These are phyloP conservation scores for Drosophila hydei DNA, from an alignment of 1,140 invertebrate genomes.

Conservation along the genomic window DNA sequence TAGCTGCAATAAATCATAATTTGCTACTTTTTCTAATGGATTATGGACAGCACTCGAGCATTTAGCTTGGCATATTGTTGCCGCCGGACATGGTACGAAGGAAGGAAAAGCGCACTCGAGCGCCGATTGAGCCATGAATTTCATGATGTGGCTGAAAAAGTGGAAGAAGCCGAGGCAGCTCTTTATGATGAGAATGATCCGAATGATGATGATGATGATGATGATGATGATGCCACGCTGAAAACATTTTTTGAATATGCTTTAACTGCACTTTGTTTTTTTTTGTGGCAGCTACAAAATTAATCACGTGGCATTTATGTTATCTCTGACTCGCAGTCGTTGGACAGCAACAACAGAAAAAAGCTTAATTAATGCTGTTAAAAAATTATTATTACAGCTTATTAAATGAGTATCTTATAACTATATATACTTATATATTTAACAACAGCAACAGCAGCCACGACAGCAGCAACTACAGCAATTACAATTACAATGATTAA, in stretches of 20 bases:
- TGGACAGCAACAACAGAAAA: not conserved
- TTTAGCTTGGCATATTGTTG: constrained; percentile 59
- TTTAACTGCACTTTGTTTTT: constrained; percentile 28
- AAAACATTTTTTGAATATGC: constrained; percentile 8
- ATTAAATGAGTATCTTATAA: constrained; percentile 15
- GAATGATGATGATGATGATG: not conserved
- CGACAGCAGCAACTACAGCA: constrained; percentile 35
- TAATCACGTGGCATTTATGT: constrained; percentile 59
- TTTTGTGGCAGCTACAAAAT: constrained; percentile 54
- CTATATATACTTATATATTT: constrained; percentile 16
- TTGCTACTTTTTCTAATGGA: constrained; percentile 80
- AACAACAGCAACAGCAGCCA: constrained; percentile 22
- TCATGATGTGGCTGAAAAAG: constrained; percentile 3
- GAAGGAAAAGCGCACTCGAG: constrained; percentile 52
- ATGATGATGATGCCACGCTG: not conserved
- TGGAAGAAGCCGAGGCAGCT: not conserved
- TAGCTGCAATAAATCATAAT: constrained; percentile 80
- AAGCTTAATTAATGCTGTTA: constrained; percentile 38
- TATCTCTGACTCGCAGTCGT: constrained; percentile 46
- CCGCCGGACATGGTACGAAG: constrained; percentile 38
- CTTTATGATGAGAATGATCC: not conserved
- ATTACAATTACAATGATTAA: constrained; percentile 56
- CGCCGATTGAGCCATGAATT: constrained; percentile 70
- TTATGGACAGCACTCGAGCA: constrained; percentile 60
- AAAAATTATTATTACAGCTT: constrained; percentile 47